Percentiles rank a stretch among this genome's conserved stretches.
These are phyloP conservation scores for Polypterus senegalus DNA, from an alignment of 2,113 vertebrate species.

Conservation along the genomic window DNA sequence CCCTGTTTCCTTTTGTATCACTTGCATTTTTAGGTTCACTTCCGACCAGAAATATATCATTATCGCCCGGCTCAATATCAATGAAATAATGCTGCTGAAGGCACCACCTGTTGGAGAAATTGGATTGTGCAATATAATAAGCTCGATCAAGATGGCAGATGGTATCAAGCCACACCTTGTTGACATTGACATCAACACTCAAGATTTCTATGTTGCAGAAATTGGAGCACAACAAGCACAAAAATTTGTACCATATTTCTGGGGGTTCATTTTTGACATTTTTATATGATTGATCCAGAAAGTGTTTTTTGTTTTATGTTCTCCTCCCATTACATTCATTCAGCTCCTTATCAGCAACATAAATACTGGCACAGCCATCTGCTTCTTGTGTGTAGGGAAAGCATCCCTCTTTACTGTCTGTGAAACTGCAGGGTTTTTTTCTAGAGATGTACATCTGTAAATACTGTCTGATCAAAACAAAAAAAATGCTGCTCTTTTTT, in stretches of 20 bases:
- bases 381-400: no score
- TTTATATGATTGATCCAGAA: background rate
- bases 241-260: conserved; percentile 59
- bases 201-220: conserved; percentile 80
- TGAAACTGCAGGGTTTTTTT: no score
- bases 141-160: conserved; percentile 69
- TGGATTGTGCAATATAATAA: conserved; percentile 61
- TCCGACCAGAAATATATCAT: conserved; percentile 64
- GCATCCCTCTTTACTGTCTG: no score
- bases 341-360: no score
- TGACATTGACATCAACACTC: conserved; percentile 63
- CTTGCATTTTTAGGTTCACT: conserved; percentile 53
- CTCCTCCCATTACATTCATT: no score
- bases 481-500: no score
- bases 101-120: conserved; percentile 67
- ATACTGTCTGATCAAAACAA: no score
- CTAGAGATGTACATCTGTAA: no score
- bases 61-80: conserved; percentile 72
- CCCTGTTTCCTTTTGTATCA: background rate
- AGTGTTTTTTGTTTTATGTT: no score
- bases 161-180: conserved; percentile 78
- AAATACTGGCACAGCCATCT: no score
- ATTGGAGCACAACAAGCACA: conserved; percentile 87
- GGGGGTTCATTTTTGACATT: conserved; percentile 10
- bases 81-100: conserved; percentile 58